Base-by-base conservation (phyloP, 2,888 invertebrate genomes). In the Argyra leucocephala region DNA sequence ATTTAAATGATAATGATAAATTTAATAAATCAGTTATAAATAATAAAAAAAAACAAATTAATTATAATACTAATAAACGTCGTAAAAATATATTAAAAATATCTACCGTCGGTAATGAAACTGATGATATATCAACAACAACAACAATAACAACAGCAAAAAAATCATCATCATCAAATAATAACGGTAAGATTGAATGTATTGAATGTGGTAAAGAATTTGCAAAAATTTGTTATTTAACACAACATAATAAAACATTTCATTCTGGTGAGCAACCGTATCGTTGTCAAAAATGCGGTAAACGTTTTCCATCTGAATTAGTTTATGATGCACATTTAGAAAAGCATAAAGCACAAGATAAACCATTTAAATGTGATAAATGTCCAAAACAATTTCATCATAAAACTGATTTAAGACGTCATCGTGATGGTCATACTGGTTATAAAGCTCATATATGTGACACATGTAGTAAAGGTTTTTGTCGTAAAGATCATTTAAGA, bases 371-470 rank as follows among this genome's bases (percentile, higher is more conserved):
- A 81, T 94, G 93, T 81, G 86, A 86, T 67, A 82, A 85, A 67
- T 93, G 93, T 74, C 90, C 91, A 22, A 93, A 93, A 78, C 89
- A 90, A 73, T 94, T 93, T 80, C 92, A 93, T 76, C 93, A 93
- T 81, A 93, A 93, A 80, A 93, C 93, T 65, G 93, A 94, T 77
- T 82, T 93, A 73, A 84, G 91, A 68, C 85, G 93, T 69, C 93
- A 94, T 81, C 87, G 89, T 84, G 92, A 91, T 78, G 83, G 90
- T 71, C 93, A 93, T 77, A 89, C 89, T n/a, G 91, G 91, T 63
- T 85, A 87, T 73, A 92, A 91, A 77, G 92, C 92, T 59, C 92
- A 88, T 77, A 83, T 85, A 69, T 94, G 93, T 80, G 85, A 86
- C 71, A 85, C 85, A 69, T 94, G 93, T 78, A 86, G 87, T 68